Conservation (phyloP, 2,888 invertebrate genomes). For the Caenorhabditis virilis region DNA sequence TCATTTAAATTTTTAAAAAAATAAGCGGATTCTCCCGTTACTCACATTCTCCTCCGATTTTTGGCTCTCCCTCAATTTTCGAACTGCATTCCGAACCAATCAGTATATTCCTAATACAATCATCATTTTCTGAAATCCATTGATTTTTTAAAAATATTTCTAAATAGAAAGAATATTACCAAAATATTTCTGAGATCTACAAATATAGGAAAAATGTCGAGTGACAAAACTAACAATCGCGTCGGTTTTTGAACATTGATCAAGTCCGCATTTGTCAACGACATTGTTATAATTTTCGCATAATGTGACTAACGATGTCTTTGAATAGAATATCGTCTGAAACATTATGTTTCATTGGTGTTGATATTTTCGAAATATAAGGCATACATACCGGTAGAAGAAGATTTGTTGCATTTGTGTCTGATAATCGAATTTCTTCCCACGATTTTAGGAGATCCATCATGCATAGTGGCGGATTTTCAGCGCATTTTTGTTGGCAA, state of each 20-base stretch:
- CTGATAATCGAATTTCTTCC: slow-evolving; percentile 25
- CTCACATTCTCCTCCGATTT: slow-evolving; percentile 29
- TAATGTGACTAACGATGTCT: slow-evolving; percentile 12
- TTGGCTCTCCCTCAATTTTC: slow-evolving; percentile 17
- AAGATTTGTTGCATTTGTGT: slow-evolving; percentile 25
- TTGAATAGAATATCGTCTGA: slow-evolving; percentile 30
- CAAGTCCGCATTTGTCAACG: slow-evolving; percentile 12
- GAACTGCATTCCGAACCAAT: slow-evolving; percentile 17
- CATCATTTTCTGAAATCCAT: slow-evolving; percentile 9
- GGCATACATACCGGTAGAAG: slow-evolving; percentile 25
- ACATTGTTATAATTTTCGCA: slow-evolving; percentile 23
- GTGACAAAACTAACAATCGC: slow-evolving; percentile 20
- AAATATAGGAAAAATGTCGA: slow-evolving; percentile 22
- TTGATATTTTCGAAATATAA: too few relatives aligned
- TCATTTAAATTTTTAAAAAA: not conserved
- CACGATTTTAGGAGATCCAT: slow-evolving; percentile 26
- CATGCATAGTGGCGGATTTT: slow-evolving; percentile 33
- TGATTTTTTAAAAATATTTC: too few relatives aligned
- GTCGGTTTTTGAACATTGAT: not conserved
- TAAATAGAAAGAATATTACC: slow-evolving; percentile 2
- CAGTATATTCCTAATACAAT: slow-evolving; percentile 12
- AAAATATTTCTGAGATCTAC: slow-evolving; percentile 3
- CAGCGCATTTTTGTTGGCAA: slow-evolving; percentile 11
- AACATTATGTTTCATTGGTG: not conserved
- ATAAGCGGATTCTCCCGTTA: not conserved